These are phyloP conservation scores for Hyposmocoma kahamanoa DNA, from an alignment of 1,140 invertebrate genomes.

Conservation along the genomic window DNA sequence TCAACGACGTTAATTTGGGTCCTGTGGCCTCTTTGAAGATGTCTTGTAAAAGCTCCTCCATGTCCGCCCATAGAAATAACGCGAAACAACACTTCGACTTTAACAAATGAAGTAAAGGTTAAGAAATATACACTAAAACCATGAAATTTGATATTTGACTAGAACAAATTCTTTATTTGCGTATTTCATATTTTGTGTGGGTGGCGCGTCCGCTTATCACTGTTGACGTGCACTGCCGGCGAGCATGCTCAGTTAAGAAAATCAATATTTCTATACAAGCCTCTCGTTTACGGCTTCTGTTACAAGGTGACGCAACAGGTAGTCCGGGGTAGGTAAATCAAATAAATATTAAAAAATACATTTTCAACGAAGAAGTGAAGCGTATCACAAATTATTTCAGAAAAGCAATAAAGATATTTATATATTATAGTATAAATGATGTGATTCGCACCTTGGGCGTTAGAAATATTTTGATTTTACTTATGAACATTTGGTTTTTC, in stretches of 20 bases:
- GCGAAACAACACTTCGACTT: background rate
- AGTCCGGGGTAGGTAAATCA: too few relatives aligned
- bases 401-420: too few relatives aligned
- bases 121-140: too few relatives aligned
- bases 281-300: background rate
- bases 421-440: too few relatives aligned
- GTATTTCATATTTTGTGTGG: slow-evolving; percentile 2
- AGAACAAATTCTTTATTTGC: too few relatives aligned
- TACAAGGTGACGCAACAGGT: background rate
- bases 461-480: too few relatives aligned
- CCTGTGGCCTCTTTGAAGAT: slow-evolving; percentile 85
- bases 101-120: background rate
- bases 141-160: too few relatives aligned
- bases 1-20: slow-evolving; percentile 80
- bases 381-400: too few relatives aligned
- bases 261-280: slow-evolving; percentile 20
- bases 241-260: slow-evolving; percentile 27
- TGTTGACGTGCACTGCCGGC: slow-evolving; percentile 12
- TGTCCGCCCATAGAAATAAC: slow-evolving; percentile 43
- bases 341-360: too few relatives aligned
- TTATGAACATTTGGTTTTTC: too few relatives aligned
- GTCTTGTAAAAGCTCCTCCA: slow-evolving; percentile 89
- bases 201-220: slow-evolving; percentile 13
- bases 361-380: too few relatives aligned
- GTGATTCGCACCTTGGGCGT: too few relatives aligned